Percentiles rank a stretch among this genome's conserved stretches.
phyloP scores from a whole-genome alignment of 2,888 invertebrate genomes.

The Barypeithes pellucidus region DNA sequence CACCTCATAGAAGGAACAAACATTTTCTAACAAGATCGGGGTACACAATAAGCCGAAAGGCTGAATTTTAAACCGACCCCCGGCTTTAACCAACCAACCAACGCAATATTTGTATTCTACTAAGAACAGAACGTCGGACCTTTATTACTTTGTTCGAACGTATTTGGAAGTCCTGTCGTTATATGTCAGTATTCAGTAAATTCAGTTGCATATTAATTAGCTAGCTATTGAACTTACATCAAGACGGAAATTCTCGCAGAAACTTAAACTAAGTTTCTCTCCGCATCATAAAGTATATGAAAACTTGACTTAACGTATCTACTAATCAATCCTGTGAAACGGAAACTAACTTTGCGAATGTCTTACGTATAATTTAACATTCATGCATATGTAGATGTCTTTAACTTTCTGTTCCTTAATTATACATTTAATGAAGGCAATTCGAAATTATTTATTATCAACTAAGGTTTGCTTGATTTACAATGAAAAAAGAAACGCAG shows the following conservation, averaged over 20 bases:
- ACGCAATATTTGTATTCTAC: too few relatives aligned
- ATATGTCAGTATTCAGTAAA: too few relatives aligned
- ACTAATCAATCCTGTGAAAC: conserved; percentile 35
- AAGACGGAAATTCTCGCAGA: conserved; percentile 13
- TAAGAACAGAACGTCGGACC: too few relatives aligned
- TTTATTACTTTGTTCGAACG: too few relatives aligned
- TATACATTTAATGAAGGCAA: conserved; percentile 8
- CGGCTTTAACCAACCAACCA: too few relatives aligned
- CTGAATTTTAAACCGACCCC: too few relatives aligned
- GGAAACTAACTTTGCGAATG: conserved; percentile 32
- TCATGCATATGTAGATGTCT: conserved; percentile 33
- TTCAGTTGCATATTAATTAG: conserved; percentile 17
- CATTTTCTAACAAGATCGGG: too few relatives aligned
- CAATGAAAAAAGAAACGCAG: too few relatives aligned
- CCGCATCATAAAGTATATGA: conserved; percentile 27
- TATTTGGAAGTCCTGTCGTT: too few relatives aligned
- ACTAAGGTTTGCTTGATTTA: not conserved
- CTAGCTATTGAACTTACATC: conserved; percentile 22
- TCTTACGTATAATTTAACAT: conserved; percentile 40
- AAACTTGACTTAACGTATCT: conserved; percentile 26
- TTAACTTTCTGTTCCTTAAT: conserved; percentile 19
- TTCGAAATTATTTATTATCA: not conserved
- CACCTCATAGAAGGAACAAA: too few relatives aligned
- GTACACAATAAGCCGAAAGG: too few relatives aligned
- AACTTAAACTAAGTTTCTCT: conserved; percentile 15